These are phyloP conservation scores for Drosophila borborema DNA, from an alignment of 2,888 invertebrate species.

Conservation along the genomic window DNA sequence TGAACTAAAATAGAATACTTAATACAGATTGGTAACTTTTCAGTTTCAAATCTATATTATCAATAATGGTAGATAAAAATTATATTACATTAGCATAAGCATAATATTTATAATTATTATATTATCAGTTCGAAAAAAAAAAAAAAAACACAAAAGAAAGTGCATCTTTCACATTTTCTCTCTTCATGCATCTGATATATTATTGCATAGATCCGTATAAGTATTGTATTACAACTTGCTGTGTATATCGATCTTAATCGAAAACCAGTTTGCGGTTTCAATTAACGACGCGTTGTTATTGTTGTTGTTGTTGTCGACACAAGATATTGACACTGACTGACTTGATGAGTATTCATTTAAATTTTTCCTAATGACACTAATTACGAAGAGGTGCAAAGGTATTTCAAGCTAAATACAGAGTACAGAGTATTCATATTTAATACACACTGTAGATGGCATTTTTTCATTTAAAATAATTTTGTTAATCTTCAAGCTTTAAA, in stretches of 20 bases:
- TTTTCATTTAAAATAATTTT: neutral
- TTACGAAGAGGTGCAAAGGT: conserved; percentile 21
- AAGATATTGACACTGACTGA: conserved; percentile 41
- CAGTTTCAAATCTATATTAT: neutral
- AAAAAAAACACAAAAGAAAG: conserved; percentile 5
- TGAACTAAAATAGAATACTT: neutral
- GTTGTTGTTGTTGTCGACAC: conserved; percentile 34
- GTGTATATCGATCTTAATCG: conserved; percentile 36
- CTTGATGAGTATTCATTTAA: conserved; percentile 25
- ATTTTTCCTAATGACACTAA: conserved; percentile 27
- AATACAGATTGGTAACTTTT: neutral
- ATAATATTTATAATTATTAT: neutral
- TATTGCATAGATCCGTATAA: conserved; percentile 38
- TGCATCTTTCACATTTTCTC: conserved; percentile 34
- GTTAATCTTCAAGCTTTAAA: neutral
- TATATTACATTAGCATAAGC: neutral
- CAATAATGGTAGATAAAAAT: neutral
- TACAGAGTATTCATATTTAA: neutral
- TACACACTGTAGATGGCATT: neutral
- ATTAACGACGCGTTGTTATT: conserved; percentile 51
- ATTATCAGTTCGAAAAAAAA: conserved; percentile 13
- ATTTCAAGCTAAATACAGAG: conserved; percentile 4
- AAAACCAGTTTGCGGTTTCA: conserved; percentile 66
- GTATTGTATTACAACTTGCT: conserved; percentile 60
- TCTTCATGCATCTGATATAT: conserved; percentile 33